A percentile compares a stretch with the other conserved stretches of the same genome.
phyloP scores from a whole-genome alignment of 2,113 vertebrate species.

The Pantherophis guttatus region DNA sequence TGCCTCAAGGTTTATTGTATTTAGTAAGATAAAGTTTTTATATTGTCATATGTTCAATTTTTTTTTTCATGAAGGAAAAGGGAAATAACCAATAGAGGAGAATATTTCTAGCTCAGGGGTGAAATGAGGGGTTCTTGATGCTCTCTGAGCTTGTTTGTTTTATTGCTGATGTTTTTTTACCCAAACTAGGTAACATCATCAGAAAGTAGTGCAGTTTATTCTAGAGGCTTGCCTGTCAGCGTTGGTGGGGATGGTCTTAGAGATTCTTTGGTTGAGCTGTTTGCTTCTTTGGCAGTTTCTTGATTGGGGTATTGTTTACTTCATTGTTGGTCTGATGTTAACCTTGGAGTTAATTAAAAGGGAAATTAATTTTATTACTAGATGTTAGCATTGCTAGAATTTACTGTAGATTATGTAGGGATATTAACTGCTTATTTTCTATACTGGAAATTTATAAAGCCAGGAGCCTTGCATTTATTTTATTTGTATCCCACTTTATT shows the following conservation, averaged over 20 bases:
- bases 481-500: not conserved
- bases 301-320: too few species aligned
- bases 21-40: not conserved
- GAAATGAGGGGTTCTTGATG: not conserved
- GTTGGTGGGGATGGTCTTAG: too few species aligned
- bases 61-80: not conserved
- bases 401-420: not conserved
- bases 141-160: not conserved
- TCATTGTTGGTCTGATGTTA: too few species aligned
- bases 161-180: not conserved
- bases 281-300: too few species aligned
- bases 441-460: not conserved
- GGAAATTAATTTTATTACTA: not conserved
- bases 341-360: not conserved
- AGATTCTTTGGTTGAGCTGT: too few species aligned
- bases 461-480: not conserved
- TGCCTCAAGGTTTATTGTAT: fast-evolving
- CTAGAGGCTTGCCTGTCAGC: too few species aligned
- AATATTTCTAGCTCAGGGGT: not conserved
- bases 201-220: too few species aligned
- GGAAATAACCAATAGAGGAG: not conserved
- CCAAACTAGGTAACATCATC: too few species aligned
- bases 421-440: not conserved
- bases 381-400: fast-evolving
- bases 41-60: not conserved